phyloP scores from a whole-genome alignment of 1,140 invertebrate species.

The Philopotamus ludificatus region DNA sequence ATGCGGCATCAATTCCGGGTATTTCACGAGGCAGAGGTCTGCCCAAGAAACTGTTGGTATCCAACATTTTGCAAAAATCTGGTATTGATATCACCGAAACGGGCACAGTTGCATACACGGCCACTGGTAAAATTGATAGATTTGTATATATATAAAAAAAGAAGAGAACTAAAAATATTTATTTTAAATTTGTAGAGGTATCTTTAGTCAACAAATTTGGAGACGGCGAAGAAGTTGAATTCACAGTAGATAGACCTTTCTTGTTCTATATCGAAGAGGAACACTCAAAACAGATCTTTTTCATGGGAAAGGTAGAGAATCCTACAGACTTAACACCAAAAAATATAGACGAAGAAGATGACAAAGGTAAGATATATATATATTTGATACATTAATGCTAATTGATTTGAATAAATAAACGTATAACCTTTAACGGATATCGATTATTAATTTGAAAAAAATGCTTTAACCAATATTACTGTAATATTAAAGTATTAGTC shows the following conservation, averaged over 20 bases:
- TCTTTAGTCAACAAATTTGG: slow-evolving; percentile 72
- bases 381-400: too few relatives aligned
- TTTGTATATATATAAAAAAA: not conserved
- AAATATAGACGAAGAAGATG: too few relatives aligned
- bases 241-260: slow-evolving; percentile 73
- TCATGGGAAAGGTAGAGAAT: slow-evolving; percentile 56
- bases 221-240: slow-evolving; percentile 54
- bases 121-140: slow-evolving; percentile 62
- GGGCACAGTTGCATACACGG: slow-evolving; percentile 73
- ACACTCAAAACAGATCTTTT: slow-evolving; percentile 66
- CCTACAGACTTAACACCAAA: too few relatives aligned
- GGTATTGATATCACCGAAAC: slow-evolving; percentile 83
- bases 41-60: slow-evolving; percentile 60
- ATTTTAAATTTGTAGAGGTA: slow-evolving; percentile 56
- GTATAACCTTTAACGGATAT: too few relatives aligned
- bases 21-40: slow-evolving; percentile 58
- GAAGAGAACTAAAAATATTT: not conserved
- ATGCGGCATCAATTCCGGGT: slow-evolving; percentile 65
- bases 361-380: too few relatives aligned
- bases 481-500: too few relatives aligned
- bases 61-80: slow-evolving; percentile 75
- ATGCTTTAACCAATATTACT: too few relatives aligned
- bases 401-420: too few relatives aligned
- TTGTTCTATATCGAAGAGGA: slow-evolving; percentile 80
- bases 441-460: too few relatives aligned